Base-by-base conservation (phyloP, 2,797 vertebrate species). In the Buceros bicornis region DNA sequence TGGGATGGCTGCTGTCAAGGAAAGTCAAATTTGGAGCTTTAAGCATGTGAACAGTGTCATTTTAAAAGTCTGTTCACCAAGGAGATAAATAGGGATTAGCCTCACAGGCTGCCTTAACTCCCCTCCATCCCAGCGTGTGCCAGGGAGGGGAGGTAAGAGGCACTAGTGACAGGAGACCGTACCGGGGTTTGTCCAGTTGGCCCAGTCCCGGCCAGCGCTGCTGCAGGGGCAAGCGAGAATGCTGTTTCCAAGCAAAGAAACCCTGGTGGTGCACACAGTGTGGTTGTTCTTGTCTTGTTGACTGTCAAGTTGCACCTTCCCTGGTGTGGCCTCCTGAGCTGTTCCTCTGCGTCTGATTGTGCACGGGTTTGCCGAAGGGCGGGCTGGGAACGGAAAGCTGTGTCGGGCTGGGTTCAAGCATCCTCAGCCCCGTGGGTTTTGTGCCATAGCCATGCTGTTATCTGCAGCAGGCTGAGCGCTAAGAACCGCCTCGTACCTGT, bases 11-110 rank as follows among this genome's bases (percentile, higher is more conserved):
- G 84, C 95, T 94, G 93, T 94, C 95, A 96, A 93, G 89, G 87
- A 96, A 96, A 94, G 95, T 96, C 92, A 95, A 92, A 94, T 87
- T 90, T 60, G 82, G 95, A 93, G 95, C 95, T 94, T 92, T 94
- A 91, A 87, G 91, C 90, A 87, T 92, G 95, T 2, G 64, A 95
- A 80, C 79, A 54, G 95, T 95, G 93, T 93, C 92, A 85, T 95
- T 95, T 95, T 82, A 53, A 93, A 90, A 95, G 94, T 89, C 92
- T 90, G 95, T 92, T 96, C 93, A 89, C 83, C 83, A 66, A 56
- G 89, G 66, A 94, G 90, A 95, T 96, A 94, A 96, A 92, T 53
- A 87, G 78, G 90, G 88, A 93, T 97, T 92, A 95, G 86, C 90
- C 62, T 82, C 83, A 13, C 90, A 87, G 89, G 88, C 94, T 92